A percentile compares a stretch with the other conserved stretches of the same genome.
Evolutionary conservation across 1,140 invertebrate species (phyloP).

Genomic region (Eumaeus atala): DNA sequence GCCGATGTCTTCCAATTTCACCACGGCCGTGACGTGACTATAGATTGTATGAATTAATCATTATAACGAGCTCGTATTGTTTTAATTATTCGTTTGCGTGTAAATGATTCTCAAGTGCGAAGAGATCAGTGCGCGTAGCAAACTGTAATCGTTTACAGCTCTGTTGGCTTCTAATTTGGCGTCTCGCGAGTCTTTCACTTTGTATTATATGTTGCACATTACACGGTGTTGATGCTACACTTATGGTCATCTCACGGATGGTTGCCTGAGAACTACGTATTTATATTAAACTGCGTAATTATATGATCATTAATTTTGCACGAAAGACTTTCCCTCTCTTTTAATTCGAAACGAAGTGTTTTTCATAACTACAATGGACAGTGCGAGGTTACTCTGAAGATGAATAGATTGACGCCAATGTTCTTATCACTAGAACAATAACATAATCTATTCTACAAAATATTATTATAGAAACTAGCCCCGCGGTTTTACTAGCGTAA

Average conservation of each 20-base stretch:
- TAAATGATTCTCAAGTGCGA: constrained; percentile 3
- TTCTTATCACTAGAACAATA: no score
- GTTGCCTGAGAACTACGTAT: constrained; percentile 1
- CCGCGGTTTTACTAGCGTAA: no score
- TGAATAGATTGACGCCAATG: no score
- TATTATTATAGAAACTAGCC: no score
- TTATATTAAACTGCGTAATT: no score
- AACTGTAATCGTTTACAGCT: background rate
- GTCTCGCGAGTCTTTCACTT: constrained; percentile 1
- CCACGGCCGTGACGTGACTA: constrained; percentile 40
- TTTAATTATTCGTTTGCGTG: constrained; percentile 5
- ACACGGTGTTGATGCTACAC: background rate
- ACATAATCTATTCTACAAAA: no score
- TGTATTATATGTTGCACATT: background rate
- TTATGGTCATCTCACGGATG: constrained; percentile 9
- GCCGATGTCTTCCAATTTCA: constrained; percentile 42
- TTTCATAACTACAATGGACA: no score
- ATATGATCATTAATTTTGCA: no score
- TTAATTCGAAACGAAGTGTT: no score
- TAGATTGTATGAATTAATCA: constrained; percentile 34
- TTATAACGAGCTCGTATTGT: constrained; percentile 24
- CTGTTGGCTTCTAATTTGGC: background rate
- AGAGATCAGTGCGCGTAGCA: background rate
- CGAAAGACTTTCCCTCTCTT: no score
- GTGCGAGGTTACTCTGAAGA: no score